Conservation (phyloP, 2,888 invertebrate species). For the Ctena decussata region DNA sequence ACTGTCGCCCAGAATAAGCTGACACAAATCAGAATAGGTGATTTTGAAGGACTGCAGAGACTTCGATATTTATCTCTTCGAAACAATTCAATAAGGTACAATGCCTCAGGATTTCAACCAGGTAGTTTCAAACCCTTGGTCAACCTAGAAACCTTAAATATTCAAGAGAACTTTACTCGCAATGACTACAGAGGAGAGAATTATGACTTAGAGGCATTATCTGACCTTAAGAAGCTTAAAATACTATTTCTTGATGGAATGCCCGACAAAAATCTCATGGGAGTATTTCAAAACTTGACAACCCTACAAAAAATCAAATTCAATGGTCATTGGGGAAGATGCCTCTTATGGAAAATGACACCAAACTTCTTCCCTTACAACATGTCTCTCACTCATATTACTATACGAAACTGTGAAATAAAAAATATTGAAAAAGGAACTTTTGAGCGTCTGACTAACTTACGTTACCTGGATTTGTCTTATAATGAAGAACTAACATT, state of each 20-base stretch:
- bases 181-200: neutral
- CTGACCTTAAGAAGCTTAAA: neutral
- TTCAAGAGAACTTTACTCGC: neutral
- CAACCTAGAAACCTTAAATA: neutral
- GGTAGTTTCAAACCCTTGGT: neutral
- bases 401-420: neutral
- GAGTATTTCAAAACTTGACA: neutral
- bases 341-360: neutral
- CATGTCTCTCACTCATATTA: neutral
- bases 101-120: neutral
- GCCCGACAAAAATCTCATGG: neutral
- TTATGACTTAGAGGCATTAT: neutral
- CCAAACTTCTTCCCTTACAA: neutral
- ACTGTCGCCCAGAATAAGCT: neutral
- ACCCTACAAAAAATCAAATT: neutral
- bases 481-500: neutral
- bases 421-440: neutral
- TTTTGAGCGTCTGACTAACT: neutral
- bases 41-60: neutral
- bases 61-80: neutral
- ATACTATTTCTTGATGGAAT: neutral
- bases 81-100: neutral
- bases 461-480: neutral
- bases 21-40: neutral
- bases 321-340: neutral